Evolutionary conservation across 2,113 vertebrate genomes (phyloP).

Genomic region (Gallinago media): DNA sequence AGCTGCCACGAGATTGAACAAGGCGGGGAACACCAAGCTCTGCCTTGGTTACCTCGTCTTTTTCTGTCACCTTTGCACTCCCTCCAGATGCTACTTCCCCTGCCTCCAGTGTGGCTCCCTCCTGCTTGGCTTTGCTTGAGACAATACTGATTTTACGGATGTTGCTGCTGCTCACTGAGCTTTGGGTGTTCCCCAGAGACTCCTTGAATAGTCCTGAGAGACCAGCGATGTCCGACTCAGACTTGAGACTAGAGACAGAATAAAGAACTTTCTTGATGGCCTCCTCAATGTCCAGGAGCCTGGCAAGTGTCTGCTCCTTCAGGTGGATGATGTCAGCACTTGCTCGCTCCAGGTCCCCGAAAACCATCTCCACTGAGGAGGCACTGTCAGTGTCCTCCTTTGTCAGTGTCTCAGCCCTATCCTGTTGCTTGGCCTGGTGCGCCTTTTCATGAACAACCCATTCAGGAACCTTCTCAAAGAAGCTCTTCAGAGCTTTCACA

Average conservation of each 20-base stretch:
- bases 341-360: constrained; percentile 89
- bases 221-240: constrained; percentile 85
- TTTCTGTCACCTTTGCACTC: neutral
- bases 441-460: constrained; percentile 72
- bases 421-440: constrained; percentile 23
- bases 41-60: neutral
- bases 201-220: constrained; percentile 87
- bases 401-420: constrained; percentile 34
- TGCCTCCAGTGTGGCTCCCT: neutral
- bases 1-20: constrained; percentile 67
- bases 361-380: constrained; percentile 84
- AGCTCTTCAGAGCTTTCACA: constrained; percentile 78
- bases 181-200: constrained; percentile 78
- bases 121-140: constrained; percentile 73
- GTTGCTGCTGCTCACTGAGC: constrained; percentile 65
- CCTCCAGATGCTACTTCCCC: neutral
- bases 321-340: constrained; percentile 89
- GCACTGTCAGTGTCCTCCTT: constrained; percentile 68
- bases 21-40: constrained; percentile 8
- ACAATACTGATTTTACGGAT: constrained; percentile 82
- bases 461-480: constrained; percentile 88
- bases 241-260: constrained; percentile 90
- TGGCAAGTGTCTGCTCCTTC: constrained; percentile 92
- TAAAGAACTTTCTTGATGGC: constrained; percentile 92
- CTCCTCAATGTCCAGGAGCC: constrained; percentile 89